Percentiles rank a stretch among this genome's conserved stretches.
phyloP scores from a whole-genome alignment of 2,113 vertebrate genomes.

The Fregetta grallaria region DNA sequence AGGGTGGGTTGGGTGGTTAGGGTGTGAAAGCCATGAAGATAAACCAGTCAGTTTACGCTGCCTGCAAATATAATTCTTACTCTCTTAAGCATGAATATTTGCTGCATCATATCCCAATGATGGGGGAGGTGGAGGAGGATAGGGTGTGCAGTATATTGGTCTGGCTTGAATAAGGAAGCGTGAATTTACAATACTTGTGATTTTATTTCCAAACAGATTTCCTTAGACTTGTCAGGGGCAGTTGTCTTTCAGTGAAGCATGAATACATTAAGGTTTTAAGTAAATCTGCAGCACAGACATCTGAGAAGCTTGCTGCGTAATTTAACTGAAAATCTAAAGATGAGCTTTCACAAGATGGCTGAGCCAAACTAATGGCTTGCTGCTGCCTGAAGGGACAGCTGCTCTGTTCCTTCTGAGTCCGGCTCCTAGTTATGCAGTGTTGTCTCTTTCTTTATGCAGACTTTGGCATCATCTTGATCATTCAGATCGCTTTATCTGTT shows the following conservation, averaged over 20 bases:
- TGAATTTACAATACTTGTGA: neutral
- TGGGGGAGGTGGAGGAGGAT: neutral
- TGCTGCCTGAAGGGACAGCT: slow-evolving; percentile 52
- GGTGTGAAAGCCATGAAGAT: slow-evolving; percentile 47
- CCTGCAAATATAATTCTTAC: neutral
- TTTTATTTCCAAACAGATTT: slow-evolving; percentile 29
- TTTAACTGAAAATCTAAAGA: slow-evolving; percentile 29
- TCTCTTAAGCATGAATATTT: neutral
- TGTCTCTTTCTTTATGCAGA: neutral
- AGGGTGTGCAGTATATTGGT: neutral
- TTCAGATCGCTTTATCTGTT: neutral
- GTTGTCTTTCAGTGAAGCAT: slow-evolving; percentile 15
- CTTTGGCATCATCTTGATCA: neutral
- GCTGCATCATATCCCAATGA: neutral
- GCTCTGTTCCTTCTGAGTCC: neutral
- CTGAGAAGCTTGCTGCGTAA: slow-evolving; percentile 22
- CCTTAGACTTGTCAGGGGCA: neutral
- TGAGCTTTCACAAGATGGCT: slow-evolving; percentile 52
- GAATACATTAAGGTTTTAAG: slow-evolving; percentile 36
- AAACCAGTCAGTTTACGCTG: slow-evolving; percentile 44
- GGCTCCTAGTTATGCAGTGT: neutral
- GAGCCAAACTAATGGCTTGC: slow-evolving; percentile 33
- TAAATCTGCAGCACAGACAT: slow-evolving; percentile 17
- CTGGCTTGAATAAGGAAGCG: neutral
- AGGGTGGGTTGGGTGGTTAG: slow-evolving; percentile 31